A percentile compares a stretch with the other conserved stretches of the same genome.
These are phyloP conservation scores for Theocolax elegans DNA, from an alignment of 1,140 invertebrate species.

Conservation along the genomic window DNA sequence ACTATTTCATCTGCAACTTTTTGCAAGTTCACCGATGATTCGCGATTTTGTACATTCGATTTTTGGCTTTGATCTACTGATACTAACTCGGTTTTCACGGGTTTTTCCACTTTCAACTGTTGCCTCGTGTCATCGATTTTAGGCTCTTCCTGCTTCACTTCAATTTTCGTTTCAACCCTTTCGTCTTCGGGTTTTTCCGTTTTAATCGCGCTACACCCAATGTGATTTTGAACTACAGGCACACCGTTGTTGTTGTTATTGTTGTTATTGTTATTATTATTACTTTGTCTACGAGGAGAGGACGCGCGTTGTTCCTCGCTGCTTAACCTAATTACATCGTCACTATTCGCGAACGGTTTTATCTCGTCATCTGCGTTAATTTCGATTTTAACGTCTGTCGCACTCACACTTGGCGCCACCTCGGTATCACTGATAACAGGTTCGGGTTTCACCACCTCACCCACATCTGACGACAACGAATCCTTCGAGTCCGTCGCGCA, in stretches of 20 bases:
- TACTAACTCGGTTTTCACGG: conserved; percentile 47
- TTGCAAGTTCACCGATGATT: conserved; percentile 54
- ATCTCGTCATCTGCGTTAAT: conserved; percentile 42
- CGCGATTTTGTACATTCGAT: conserved; percentile 52
- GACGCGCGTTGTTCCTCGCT: conserved; percentile 44
- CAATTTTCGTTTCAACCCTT: conserved; percentile 49
- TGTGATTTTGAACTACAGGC: conserved; percentile 64
- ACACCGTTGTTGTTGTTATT: conserved; percentile 60
- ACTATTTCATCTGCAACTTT: conserved; percentile 57
- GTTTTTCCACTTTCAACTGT: neutral
- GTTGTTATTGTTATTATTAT: conserved; percentile 33
- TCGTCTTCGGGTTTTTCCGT: conserved; percentile 50
- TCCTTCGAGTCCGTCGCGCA: conserved; percentile 39
- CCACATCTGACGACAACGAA: conserved; percentile 9
- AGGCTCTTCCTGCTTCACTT: conserved; percentile 51
- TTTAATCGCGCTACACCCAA: conserved; percentile 56
- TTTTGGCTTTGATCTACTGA: conserved; percentile 60
- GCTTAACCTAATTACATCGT: conserved; percentile 52
- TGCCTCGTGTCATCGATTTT: conserved; percentile 64
- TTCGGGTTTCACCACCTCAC: conserved; percentile 21
- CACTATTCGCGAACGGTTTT: conserved; percentile 46
- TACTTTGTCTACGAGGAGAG: conserved; percentile 56
- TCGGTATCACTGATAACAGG: conserved; percentile 1
- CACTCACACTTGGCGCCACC: neutral
- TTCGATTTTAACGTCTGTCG: conserved; percentile 31